These are phyloP conservation scores for Propithecus coquereli DNA, from an alignment of 2,113 vertebrate genomes.

Conservation along the genomic window DNA sequence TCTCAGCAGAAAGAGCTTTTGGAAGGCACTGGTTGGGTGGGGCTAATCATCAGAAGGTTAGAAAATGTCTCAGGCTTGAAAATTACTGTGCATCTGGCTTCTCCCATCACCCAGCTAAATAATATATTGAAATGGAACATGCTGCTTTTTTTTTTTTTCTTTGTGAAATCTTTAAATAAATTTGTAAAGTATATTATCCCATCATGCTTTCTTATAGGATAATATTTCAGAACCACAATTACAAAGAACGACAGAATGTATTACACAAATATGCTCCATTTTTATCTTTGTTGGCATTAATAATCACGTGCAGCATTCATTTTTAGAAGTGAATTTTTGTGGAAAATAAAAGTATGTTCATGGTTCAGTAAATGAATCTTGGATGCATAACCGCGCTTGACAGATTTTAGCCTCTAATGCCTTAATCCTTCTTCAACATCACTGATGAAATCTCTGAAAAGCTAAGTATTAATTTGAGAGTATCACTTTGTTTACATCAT, in stretches of 20 bases:
- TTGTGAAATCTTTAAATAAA: constrained; percentile 32
- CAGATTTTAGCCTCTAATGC: constrained; percentile 60
- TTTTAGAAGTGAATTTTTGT: constrained; percentile 52
- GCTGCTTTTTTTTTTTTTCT: background rate
- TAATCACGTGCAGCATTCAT: constrained; percentile 10
- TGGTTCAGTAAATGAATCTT: constrained; percentile 57
- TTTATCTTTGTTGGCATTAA: constrained; percentile 15
- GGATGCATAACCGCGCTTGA: constrained; percentile 59
- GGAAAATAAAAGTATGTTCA: constrained; percentile 69
- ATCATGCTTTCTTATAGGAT: background rate
- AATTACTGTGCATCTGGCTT: background rate
- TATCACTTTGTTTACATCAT: constrained; percentile 51
- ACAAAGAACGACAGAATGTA: background rate
- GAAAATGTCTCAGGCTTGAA: background rate
- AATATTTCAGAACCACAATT: constrained; percentile 22
- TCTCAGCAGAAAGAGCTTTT: background rate
- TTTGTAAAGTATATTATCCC: background rate
- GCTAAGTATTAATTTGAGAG: constrained; percentile 63
- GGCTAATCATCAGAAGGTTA: background rate
- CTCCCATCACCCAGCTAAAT: background rate
- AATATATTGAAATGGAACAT: background rate
- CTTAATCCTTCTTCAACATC: constrained; percentile 59
- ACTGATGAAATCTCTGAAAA: constrained; percentile 24
- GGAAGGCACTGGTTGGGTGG: background rate
- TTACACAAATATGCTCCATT: background rate